These are phyloP conservation scores for Brenthis ino DNA, from an alignment of 2,888 invertebrate genomes.

Conservation along the genomic window DNA sequence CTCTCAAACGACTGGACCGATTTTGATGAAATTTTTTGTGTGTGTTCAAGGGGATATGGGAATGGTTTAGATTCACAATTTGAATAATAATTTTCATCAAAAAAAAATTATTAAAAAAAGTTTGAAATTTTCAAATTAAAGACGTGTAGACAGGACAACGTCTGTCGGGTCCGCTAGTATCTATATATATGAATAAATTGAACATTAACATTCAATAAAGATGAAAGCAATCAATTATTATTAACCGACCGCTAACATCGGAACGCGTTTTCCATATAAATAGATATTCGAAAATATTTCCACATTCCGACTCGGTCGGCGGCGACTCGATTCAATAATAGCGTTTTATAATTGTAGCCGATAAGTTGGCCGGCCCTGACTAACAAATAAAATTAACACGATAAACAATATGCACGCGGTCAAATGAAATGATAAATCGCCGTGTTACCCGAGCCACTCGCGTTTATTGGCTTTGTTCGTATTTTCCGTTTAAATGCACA, in stretches of 20 bases:
- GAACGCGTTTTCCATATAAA: slow-evolving; percentile 54
- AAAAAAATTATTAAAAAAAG: too few relatives aligned
- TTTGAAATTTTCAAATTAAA: too few relatives aligned
- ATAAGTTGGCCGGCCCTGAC: slow-evolving; percentile 61
- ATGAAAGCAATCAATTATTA: slow-evolving; percentile 58
- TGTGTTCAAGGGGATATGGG: too few relatives aligned
- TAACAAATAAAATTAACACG: slow-evolving; percentile 78
- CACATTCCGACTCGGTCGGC: slow-evolving; percentile 59
- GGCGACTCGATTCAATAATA: slow-evolving; percentile 60
- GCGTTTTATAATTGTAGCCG: slow-evolving; percentile 65
- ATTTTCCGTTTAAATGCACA: slow-evolving; percentile 77
- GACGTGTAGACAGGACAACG: too few relatives aligned
- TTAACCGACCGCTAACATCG: slow-evolving; percentile 52
- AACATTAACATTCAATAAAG: slow-evolving; percentile 65
- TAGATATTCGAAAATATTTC: slow-evolving; percentile 64
- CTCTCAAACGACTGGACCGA: too few relatives aligned
- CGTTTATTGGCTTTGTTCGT: slow-evolving; percentile 74
- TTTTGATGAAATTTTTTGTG: too few relatives aligned
- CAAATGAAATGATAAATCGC: slow-evolving; percentile 74
- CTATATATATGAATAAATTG: slow-evolving; percentile 61
- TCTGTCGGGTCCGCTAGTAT: slow-evolving; percentile 27
- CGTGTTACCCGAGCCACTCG: slow-evolving; percentile 60
- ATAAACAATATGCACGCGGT: slow-evolving; percentile 71
- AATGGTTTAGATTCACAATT: too few relatives aligned
- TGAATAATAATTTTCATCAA: too few relatives aligned